These are phyloP conservation scores for Dinoponera quadriceps DNA, from an alignment of 1,140 invertebrate genomes.

Conservation along the genomic window DNA sequence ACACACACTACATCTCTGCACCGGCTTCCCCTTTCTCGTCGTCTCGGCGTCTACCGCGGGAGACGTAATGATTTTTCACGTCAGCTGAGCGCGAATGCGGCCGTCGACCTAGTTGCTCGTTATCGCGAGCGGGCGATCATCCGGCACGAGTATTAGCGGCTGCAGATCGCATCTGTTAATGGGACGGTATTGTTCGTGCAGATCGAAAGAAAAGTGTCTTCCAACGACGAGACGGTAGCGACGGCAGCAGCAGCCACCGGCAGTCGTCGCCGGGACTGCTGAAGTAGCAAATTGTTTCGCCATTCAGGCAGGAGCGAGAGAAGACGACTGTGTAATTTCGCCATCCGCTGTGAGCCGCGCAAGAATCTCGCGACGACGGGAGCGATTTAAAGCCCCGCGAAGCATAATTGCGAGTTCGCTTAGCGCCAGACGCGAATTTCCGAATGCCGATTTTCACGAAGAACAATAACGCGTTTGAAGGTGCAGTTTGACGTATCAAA, in stretches of 20 bases:
- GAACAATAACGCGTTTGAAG: too few relatives aligned
- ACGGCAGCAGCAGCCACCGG: neutral
- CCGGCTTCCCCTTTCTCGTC: constrained; percentile 7
- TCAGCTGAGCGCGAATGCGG: constrained; percentile 54
- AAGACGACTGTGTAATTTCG: constrained; percentile 47
- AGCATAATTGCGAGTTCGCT: constrained; percentile 1
- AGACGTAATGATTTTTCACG: constrained; percentile 65
- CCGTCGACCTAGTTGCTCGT: constrained; percentile 59
- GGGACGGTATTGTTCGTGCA: constrained; percentile 48
- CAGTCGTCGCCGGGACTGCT: constrained; percentile 1
- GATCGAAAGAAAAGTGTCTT: constrained; percentile 56
- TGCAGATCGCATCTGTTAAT: constrained; percentile 62
- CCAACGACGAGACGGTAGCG: neutral
- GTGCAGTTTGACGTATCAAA: too few relatives aligned
- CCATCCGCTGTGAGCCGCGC: constrained; percentile 10
- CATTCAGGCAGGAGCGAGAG: constrained; percentile 41
- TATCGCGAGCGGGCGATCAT: constrained; percentile 51
- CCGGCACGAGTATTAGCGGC: constrained; percentile 54
- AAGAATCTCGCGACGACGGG: constrained; percentile 21
- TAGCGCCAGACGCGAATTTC: constrained; percentile 14
- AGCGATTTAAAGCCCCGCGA: constrained; percentile 36
- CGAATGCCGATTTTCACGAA: neutral
- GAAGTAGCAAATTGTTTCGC: constrained; percentile 56
- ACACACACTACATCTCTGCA: neutral
- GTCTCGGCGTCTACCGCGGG: constrained; percentile 9